Percentiles rank a stretch among this genome's conserved stretches.
Conservation (phyloP, 1,140 invertebrate genomes). For the Drosophila mayri region DNA sequence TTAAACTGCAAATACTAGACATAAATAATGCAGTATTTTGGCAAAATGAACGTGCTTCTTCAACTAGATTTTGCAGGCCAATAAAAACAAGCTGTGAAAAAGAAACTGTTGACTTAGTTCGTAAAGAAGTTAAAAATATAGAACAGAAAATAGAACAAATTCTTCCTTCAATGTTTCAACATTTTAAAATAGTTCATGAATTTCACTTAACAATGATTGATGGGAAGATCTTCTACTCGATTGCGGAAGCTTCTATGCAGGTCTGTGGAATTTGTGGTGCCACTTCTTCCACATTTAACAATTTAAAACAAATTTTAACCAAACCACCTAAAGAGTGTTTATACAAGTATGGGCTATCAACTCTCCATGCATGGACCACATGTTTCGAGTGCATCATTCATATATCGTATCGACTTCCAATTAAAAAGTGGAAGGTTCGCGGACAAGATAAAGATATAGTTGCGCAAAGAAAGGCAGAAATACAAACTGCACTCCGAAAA, state of each 20-base stretch:
- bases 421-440: neutral
- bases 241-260: slow-evolving; percentile 1
- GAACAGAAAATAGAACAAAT: neutral
- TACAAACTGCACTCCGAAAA: slow-evolving; percentile 3
- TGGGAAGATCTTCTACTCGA: neutral
- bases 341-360: neutral
- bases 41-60: neutral
- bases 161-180: neutral
- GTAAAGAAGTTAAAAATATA: neutral
- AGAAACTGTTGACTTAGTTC: neutral
- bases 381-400: neutral
- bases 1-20: neutral
- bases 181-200: slow-evolving; percentile 1
- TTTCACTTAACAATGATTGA: slow-evolving; percentile 3
- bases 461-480: neutral
- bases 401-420: neutral
- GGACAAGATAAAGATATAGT: neutral
- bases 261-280: neutral
- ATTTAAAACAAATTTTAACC: slow-evolving; percentile 3
- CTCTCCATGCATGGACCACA: neutral
- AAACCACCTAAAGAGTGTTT: neutral
- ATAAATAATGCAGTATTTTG: neutral
- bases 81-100: neutral
- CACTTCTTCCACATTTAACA: neutral
- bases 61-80: neutral